Conservation (phyloP, 1,140 invertebrate species). For the Tetragnatha versicolor region DNA sequence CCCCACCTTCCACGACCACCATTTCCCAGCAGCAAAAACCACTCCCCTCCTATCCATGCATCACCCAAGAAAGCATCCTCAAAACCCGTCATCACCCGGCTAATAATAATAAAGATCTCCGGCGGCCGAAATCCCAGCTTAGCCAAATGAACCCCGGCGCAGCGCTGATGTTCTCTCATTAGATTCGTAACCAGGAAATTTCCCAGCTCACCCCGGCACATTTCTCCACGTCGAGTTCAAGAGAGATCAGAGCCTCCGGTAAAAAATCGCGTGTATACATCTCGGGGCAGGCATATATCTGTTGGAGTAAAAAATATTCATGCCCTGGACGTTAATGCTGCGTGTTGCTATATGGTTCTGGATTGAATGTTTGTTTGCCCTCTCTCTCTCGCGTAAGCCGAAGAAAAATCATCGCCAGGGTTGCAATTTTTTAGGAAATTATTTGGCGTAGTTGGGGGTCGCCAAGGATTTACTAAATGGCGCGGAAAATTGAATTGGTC, state of each 20-base stretch:
- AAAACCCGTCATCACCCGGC: no score
- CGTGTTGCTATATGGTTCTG: constrained; percentile 29
- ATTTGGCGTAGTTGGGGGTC: constrained; percentile 28
- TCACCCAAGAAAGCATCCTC: background rate
- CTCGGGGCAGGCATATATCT: background rate
- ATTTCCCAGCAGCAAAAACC: background rate
- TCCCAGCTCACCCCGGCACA: constrained; percentile 28
- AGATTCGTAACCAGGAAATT: constrained; percentile 44
- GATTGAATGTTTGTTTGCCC: constrained; percentile 54
- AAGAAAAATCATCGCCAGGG: constrained; percentile 50
- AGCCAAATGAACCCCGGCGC: constrained; percentile 42
- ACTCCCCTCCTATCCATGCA: background rate
- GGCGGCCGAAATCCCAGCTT: constrained; percentile 32
- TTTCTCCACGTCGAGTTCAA: background rate
- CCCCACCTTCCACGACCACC: background rate
- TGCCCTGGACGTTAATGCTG: constrained; percentile 37
- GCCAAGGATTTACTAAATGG: constrained; percentile 25
- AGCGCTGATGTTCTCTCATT: constrained; percentile 43
- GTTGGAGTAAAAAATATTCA: no score
- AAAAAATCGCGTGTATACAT: background rate
- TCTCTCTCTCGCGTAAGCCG: constrained; percentile 35
- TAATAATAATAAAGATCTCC: constrained; percentile 51
- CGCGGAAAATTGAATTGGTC: background rate
- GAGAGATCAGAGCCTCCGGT: background rate
- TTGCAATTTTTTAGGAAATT: constrained; percentile 41